Conservation (phyloP, 2,113 vertebrate genomes). For the Martes martes region DNA sequence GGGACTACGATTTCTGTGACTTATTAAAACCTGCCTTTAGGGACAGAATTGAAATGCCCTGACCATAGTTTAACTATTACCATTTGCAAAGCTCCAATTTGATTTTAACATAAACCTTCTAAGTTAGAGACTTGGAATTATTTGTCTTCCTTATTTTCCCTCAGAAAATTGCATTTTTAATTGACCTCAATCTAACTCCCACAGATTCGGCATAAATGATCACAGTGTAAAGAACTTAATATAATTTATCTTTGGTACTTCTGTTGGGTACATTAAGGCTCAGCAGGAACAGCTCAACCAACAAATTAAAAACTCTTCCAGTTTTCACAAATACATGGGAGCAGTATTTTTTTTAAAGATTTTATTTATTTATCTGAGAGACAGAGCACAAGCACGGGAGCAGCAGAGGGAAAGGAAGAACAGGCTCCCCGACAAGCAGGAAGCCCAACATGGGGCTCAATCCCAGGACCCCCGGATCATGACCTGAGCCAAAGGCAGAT, state of each 20-base stretch:
- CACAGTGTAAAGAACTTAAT: constrained; percentile 45
- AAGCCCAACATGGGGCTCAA: neutral
- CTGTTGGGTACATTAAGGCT: neutral
- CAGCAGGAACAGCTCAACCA: constrained; percentile 4
- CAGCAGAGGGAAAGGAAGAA: neutral
- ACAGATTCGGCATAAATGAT: constrained; percentile 36
- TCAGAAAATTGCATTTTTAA: constrained; percentile 46
- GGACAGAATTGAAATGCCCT: constrained; percentile 30
- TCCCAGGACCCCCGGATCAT: neutral
- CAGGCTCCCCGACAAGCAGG: neutral
- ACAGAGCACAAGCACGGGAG: neutral
- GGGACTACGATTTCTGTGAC: neutral
- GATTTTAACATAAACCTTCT: constrained; percentile 37
- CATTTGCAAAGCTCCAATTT: constrained; percentile 45
- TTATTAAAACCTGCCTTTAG: constrained; percentile 56
- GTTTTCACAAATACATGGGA: neutral
- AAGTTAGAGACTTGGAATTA: constrained; percentile 19
- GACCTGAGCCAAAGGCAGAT: neutral
- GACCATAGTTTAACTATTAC: constrained; percentile 34
- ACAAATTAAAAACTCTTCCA: constrained; percentile 12
- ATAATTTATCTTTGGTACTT: constrained; percentile 30
- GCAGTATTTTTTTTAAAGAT: neutral
- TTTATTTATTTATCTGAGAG: neutral
- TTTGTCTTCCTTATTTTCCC: constrained; percentile 32
- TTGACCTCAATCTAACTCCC: constrained; percentile 15